Evolutionary conservation across 2,113 vertebrate genomes (phyloP).

Genomic region (Barbus barbus): DNA sequence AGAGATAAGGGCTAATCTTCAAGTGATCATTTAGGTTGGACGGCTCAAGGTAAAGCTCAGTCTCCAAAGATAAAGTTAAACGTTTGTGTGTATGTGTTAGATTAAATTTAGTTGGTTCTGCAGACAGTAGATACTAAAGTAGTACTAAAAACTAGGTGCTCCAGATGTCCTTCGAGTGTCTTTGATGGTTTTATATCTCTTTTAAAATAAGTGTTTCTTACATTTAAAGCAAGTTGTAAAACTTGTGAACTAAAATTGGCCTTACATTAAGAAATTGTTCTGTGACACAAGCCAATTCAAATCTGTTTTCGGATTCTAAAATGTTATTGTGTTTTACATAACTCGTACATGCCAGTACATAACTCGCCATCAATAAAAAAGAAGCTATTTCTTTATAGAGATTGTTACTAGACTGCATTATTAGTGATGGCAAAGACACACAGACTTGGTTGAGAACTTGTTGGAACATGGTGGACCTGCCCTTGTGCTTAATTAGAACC

Average conservation of each 20-base stretch:
- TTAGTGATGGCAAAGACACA: slow-evolving; percentile 37
- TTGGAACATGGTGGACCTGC: slow-evolving; percentile 63
- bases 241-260: no score
- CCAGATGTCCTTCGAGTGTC: slow-evolving; percentile 57
- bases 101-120: slow-evolving; percentile 58
- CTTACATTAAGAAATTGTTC: neutral
- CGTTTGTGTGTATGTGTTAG: slow-evolving; percentile 55
- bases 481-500: slow-evolving; percentile 61
- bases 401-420: slow-evolving; percentile 32
- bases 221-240: neutral
- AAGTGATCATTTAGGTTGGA: slow-evolving; percentile 72
- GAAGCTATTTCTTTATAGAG: neutral
- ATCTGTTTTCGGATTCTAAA: neutral
- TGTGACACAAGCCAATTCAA: neutral
- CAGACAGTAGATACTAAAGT: slow-evolving; percentile 29
- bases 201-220: neutral
- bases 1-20: slow-evolving; percentile 74
- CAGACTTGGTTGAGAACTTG: slow-evolving; percentile 55
- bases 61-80: slow-evolving; percentile 52
- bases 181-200: neutral
- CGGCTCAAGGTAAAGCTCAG: slow-evolving; percentile 69
- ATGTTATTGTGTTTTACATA: neutral
- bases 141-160: slow-evolving; percentile 10
- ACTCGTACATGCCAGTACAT: neutral
- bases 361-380: neutral